Percentiles rank a stretch among this genome's conserved stretches.
phyloP scores from a whole-genome alignment of 2,888 invertebrate genomes.

The Calliopum simillimum region DNA sequence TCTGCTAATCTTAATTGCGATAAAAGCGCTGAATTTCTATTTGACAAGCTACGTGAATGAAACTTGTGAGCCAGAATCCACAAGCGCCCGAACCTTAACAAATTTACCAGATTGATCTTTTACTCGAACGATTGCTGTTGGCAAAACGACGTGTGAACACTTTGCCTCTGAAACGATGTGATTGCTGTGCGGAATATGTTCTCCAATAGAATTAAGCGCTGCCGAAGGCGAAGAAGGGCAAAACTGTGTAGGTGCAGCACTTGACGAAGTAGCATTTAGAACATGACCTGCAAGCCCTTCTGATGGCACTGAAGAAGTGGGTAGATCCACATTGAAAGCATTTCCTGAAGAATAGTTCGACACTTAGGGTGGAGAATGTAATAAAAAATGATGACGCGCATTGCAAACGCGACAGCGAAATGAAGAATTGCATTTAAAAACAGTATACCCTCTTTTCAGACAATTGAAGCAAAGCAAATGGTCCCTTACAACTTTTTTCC shows the following conservation, averaged over 20 bases:
- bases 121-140: conserved; percentile 5
- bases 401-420: conserved; percentile 11
- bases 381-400: background rate
- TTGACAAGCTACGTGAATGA: conserved; percentile 13
- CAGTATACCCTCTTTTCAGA: too few relatives aligned
- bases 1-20: conserved; percentile 14
- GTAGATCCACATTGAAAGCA: too few relatives aligned
- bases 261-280: background rate
- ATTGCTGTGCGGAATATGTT: background rate
- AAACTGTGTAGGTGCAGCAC: background rate
- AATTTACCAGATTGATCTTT: conserved; percentile 7
- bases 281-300: too few relatives aligned
- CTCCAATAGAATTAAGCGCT: too few relatives aligned
- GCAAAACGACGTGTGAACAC: too few relatives aligned
- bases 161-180: background rate
- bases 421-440: too few relatives aligned
- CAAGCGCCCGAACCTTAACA: conserved; percentile 1
- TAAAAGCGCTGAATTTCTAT: background rate
- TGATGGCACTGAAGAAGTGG: too few relatives aligned
- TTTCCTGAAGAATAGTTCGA: too few relatives aligned
- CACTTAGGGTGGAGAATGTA: background rate
- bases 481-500: background rate
- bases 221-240: too few relatives aligned
- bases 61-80: conserved; percentile 30
- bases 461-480: too few relatives aligned